A percentile compares a stretch with the other conserved stretches of the same genome.
These are phyloP conservation scores for Siniperca chuatsi DNA, from an alignment of 2,113 vertebrate genomes.

Conservation along the genomic window DNA sequence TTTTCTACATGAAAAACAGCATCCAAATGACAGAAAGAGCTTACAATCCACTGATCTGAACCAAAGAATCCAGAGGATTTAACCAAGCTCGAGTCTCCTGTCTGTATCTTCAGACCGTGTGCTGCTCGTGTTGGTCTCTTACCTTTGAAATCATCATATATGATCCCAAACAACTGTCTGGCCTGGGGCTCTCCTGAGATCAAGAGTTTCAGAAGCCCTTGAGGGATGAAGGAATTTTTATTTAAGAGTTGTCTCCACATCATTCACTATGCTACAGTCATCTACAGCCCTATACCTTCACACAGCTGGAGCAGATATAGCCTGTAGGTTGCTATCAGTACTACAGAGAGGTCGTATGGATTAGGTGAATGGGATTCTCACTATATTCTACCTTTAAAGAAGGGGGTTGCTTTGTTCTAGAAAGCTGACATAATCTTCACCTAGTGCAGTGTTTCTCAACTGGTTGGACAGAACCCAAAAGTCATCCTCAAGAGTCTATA, in stretches of 20 bases:
- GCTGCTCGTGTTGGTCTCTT: conserved; percentile 75
- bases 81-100: neutral
- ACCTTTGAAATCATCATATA: conserved; percentile 90
- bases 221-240: conserved; percentile 68
- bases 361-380: conserved; percentile 30
- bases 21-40: conserved; percentile 12
- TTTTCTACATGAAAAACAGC: conserved; percentile 15
- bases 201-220: conserved; percentile 89
- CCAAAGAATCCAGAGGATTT: conserved; percentile 27
- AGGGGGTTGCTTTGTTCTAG: conserved; percentile 32
- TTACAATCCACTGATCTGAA: conserved; percentile 34
- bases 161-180: conserved; percentile 86
- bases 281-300: conserved; percentile 30
- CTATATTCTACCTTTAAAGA: conserved; percentile 30
- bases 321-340: conserved; percentile 35
- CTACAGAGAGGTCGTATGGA: conserved; percentile 38
- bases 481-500: neutral
- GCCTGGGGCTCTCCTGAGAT: conserved; percentile 88
- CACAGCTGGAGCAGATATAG: conserved; percentile 34
- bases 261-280: conserved; percentile 17
- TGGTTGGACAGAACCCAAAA: conserved; percentile 43
- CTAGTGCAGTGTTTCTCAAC: conserved; percentile 47
- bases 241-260: conserved; percentile 56
- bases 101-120: conserved; percentile 9
- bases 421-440: conserved; percentile 35